Evolutionary conservation across 2,113 vertebrate species (phyloP), one percentile per base, ranked within the genome.

Genomic region (Nothoprocta perdicaria): DNA sequence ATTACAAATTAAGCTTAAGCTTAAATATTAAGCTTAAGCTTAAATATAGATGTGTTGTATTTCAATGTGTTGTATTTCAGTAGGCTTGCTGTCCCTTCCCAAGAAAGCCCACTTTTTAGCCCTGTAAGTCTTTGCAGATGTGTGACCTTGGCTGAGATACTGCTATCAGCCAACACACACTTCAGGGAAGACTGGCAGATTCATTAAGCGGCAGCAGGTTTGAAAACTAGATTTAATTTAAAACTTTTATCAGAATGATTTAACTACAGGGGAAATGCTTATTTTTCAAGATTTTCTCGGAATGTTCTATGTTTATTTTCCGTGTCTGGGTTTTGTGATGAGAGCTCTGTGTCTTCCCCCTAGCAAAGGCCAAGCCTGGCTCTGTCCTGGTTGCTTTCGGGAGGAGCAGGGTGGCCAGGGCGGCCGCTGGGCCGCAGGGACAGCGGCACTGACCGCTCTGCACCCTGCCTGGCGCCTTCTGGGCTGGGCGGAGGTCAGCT

Each of bases 271-370:
- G 27, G 74, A 78, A 80, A 85, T 80, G 26, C 50, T 71, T 74
- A 50, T 74, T 86, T 94, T 93, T 83, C 17, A 62, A 74, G 23
- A 10, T 14, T 83, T 91, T 67, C 68, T 91, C 57, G 63, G 38
- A 31, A 84, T 80, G 27, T 41, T 90, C 55, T 86, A 35, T 45
- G 46, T 90, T 80, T 80, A 73, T 85, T 85, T 86, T 83, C 29
- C 66, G 5, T 89, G 50, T 17, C 80, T 89, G 69, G 74, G 35
- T 85, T 88, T 80, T 86, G 23, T 71, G n/a, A 72, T 86, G 80
- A 86, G 69, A 84, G 41, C 38, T 78, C 68, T 69, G 14, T 31
- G 13, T 35, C 77, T 53, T 9, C 73, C 60, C 1, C 0, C 50
- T 78, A 41, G 11, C 29, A 53, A 38, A 14, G 41, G 41, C 41